Evolutionary conservation across 2,113 vertebrate genomes (phyloP).

Genomic region (Saccopteryx leptura): DNA sequence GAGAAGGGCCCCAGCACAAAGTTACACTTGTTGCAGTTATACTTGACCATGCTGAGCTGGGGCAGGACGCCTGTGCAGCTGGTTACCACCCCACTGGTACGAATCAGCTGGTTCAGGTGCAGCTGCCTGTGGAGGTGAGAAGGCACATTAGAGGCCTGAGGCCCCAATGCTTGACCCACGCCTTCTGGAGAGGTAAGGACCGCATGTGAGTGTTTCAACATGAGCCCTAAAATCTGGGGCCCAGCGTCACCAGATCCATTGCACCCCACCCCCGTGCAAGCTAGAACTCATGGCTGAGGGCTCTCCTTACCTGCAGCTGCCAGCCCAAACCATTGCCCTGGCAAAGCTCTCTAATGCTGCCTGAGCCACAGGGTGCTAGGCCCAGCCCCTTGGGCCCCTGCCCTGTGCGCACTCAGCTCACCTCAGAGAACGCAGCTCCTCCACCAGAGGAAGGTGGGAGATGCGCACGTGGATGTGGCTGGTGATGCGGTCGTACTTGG

Average conservation of each 20-base stretch:
- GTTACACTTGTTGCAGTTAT: constrained; percentile 98
- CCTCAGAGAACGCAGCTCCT: constrained; percentile 97
- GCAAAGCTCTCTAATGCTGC: not conserved
- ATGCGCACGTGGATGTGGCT: constrained; percentile 97
- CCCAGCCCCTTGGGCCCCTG: accelerated
- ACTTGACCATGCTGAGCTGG: constrained; percentile 98
- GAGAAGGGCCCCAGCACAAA: constrained; percentile 97
- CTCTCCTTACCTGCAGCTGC: not conserved
- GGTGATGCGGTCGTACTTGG: constrained; percentile 97
- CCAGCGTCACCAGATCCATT: not conserved
- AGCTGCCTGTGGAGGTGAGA: constrained; percentile 91
- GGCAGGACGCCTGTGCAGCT: constrained; percentile 97
- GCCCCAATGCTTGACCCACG: accelerated
- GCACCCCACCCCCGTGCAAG: not conserved
- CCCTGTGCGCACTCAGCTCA: constrained; percentile 73
- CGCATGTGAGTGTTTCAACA: accelerated
- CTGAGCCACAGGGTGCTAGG: not conserved
- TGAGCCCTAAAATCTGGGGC: not conserved
- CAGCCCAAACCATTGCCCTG: not conserved
- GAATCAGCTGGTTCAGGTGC: constrained; percentile 98
- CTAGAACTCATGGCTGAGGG: not conserved
- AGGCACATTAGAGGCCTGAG: not conserved
- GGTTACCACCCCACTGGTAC: constrained; percentile 97
- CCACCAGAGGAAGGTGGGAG: constrained; percentile 96
- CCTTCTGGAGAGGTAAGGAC: not conserved